Conservation (phyloP, 2,888 invertebrate species). For the Pollenia amentaria region DNA sequence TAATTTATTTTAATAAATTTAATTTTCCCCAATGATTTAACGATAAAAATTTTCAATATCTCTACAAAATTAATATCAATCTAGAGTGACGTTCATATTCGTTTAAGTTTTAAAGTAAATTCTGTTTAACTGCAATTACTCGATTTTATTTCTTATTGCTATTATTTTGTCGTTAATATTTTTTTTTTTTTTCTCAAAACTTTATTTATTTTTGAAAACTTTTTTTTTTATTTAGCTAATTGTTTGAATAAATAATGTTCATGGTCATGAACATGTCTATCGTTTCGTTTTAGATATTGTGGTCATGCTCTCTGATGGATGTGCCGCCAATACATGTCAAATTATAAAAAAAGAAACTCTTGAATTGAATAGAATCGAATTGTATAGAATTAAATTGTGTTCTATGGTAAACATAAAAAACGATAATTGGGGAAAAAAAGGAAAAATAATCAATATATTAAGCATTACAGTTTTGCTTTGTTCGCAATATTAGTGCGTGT, state of each 20-base stretch:
- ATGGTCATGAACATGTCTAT: background rate
- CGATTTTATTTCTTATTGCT: slow-evolving; percentile 4
- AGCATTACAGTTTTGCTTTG: no score
- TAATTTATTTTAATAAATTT: no score
- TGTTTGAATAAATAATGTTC: slow-evolving; percentile 17
- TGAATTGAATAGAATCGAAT: background rate
- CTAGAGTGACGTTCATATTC: background rate
- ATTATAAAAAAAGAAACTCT: slow-evolving; percentile 6
- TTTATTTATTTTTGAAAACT: background rate
- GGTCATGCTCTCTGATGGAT: background rate
- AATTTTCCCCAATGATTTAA: background rate
- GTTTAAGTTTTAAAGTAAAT: background rate
- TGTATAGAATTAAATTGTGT: background rate
- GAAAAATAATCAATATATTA: slow-evolving; percentile 17
- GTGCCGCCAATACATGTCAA: slow-evolving; percentile 14
- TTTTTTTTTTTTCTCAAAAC: background rate
- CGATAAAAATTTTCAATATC: background rate
- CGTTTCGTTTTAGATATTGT: background rate
- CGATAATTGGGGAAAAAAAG: background rate
- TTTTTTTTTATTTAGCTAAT: slow-evolving; percentile 2
- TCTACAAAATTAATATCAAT: slow-evolving; percentile 34
- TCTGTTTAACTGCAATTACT: background rate
- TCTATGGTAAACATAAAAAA: background rate
- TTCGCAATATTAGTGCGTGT: background rate
- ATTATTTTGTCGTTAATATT: background rate